Conservation (phyloP, 2,113 vertebrate species). For the Ptilorrhoa leucosticta region DNA sequence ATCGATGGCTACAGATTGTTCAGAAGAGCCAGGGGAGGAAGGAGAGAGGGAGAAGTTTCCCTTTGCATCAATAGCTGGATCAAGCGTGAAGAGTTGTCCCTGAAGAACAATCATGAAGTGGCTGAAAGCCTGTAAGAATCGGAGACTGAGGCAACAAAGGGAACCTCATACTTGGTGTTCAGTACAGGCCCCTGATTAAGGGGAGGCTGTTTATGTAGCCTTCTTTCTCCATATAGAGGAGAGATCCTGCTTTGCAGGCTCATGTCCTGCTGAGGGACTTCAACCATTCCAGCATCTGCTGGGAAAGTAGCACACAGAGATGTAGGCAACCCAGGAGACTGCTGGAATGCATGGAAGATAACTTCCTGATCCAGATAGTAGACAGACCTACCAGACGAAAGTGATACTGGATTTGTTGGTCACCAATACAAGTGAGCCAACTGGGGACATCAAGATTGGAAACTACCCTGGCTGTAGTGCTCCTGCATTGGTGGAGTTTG, state of each 20-base stretch:
- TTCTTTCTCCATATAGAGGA: not conserved
- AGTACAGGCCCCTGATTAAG: not conserved
- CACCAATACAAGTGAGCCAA: not conserved
- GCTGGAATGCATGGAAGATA: not conserved
- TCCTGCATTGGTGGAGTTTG: not conserved
- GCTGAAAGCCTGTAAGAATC: not conserved
- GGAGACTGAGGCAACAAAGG: not conserved
- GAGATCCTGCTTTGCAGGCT: accelerated
- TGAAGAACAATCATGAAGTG: not conserved
- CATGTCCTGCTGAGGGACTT: not conserved
- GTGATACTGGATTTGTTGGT: not conserved
- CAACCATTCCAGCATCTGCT: not conserved
- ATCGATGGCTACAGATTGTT: not conserved
- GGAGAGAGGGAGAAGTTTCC: not conserved
- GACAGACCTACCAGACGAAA: not conserved
- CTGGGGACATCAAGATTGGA: accelerated
- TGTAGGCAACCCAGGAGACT: not conserved
- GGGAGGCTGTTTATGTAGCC: not conserved
- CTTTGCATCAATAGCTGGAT: not conserved
- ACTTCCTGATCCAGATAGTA: not conserved
- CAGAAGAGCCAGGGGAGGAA: not conserved
- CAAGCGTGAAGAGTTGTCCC: not conserved
- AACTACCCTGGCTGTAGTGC: too few species aligned
- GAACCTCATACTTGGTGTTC: not conserved
- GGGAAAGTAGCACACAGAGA: not conserved